phyloP scores from a whole-genome alignment of 2,113 vertebrate species.

The Boleophthalmus pectinirostris region DNA sequence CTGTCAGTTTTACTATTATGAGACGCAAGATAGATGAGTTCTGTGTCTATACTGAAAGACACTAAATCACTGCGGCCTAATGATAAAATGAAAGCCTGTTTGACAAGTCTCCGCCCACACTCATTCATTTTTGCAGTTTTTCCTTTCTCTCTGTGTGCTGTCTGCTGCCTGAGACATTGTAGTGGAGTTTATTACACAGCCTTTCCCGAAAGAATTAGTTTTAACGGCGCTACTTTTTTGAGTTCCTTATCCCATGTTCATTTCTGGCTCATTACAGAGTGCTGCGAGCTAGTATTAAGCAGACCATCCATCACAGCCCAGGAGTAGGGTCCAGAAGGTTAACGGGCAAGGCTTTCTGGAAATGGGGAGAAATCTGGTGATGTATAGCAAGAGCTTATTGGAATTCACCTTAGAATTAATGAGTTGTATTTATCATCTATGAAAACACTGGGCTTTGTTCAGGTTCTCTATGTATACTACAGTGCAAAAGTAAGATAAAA shows the following conservation, averaged over 20 bases:
- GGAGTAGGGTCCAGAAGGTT: conserved; percentile 73
- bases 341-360: conserved; percentile 67
- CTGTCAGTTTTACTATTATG: conserved; percentile 57
- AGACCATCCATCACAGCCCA: conserved; percentile 73
- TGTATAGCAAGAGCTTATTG: conserved; percentile 61
- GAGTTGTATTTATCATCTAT: conserved; percentile 70
- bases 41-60: conserved; percentile 53
- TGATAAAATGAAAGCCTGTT: conserved; percentile 53
- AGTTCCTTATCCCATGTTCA: conserved; percentile 63
- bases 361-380: conserved; percentile 64
- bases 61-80: conserved; percentile 65
- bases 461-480: conserved; percentile 18
- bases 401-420: conserved; percentile 71
- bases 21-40: conserved; percentile 59
- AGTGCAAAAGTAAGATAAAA: not conserved
- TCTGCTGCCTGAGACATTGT: conserved; percentile 9
- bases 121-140: conserved; percentile 10
- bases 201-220: conserved; percentile 32
- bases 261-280: conserved; percentile 73
- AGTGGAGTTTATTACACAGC: conserved; percentile 18
- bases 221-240: conserved; percentile 40
- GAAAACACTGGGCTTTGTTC: conserved; percentile 21
- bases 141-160: conserved; percentile 6
- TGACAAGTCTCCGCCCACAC: conserved; percentile 35
- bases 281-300: conserved; percentile 63